Percentiles rank a stretch among this genome's conserved stretches.
phyloP scores from a whole-genome alignment of 2,797 vertebrate species.

The Emydoidea blandingii region DNA sequence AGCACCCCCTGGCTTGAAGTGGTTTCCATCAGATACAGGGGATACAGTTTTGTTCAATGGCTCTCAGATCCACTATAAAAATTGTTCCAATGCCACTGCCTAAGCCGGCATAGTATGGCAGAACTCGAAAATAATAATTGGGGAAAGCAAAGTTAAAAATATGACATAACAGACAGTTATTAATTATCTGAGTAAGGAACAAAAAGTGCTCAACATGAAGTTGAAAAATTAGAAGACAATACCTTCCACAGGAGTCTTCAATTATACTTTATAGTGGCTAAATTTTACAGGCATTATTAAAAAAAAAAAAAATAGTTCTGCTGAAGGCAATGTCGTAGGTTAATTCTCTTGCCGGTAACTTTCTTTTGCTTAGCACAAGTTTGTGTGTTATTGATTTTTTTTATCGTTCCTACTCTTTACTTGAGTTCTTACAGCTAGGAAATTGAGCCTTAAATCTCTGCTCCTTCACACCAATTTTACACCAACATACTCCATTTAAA shows the following conservation, averaged over 20 bases:
- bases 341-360: neutral
- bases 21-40: too few relatives aligned
- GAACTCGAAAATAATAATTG: neutral
- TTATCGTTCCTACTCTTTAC: neutral
- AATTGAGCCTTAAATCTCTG: neutral
- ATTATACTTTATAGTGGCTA: neutral
- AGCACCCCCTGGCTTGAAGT: too few relatives aligned
- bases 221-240: neutral
- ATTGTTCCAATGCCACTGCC: neutral
- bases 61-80: too few relatives aligned
- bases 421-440: neutral
- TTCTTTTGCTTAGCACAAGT: neutral
- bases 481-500: rapidly evolving
- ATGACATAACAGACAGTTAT: rapidly evolving
- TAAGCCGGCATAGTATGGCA: neutral
- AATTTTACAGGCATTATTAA: neutral
- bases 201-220: neutral
- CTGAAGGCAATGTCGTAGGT: neutral
- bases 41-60: too few relatives aligned
- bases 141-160: neutral
- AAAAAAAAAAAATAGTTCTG: neutral
- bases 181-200: neutral
- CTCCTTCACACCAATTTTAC: neutral
- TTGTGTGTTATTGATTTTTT: neutral
- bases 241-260: neutral